Base-by-base conservation (phyloP, 1,140 invertebrate genomes). In the Teleopsis dalmanni region DNA sequence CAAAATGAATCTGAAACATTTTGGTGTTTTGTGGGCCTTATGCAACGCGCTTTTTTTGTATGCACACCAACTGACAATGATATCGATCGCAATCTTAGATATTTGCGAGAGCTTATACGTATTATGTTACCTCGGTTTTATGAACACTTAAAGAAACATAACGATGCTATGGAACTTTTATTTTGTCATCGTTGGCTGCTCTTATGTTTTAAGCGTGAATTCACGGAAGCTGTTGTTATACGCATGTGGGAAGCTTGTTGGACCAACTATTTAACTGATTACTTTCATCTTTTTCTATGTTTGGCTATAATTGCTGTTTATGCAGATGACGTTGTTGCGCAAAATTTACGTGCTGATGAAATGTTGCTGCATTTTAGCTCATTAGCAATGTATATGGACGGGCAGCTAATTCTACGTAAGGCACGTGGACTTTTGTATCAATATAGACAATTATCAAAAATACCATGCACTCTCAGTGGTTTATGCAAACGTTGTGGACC, bases 351-450 rank as follows among this genome's bases (percentile, higher is more conserved):
- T 53, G 85, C 91, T 14, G 92, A 96, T 69, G 92, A 96, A 70
- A 95, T 95, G 83, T 72, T 96, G 18, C 72, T 95, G 14, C 88
- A 95, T 71, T 97, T 97, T 67, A 94, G 91, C 62, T 94, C 90
- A 13, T 74, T 96, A 38, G 89, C 92, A 19, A 93, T 93, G 85
- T 94, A 95, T 63, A 96, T 97, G 93, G 91, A 95, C 68, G 92
- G 90, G 0, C 81, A 85, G 33, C 71, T 95, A 13, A 91, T 96
- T 29, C 73, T 95, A 8, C 78, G 88, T 53, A 96, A 96, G 78
- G 93, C 93, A 2, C 79, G 93, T 27, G 92, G 93, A 23, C 73
- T 97, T 4, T 73, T 97, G 0, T 81, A 95, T 71, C 86, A 95
- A 69, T 96, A 93, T 71, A 78, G 91, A 31, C 84, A 87, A 60